Base-by-base conservation (phyloP, 1,140 invertebrate species). In the Uloborus diversus region DNA sequence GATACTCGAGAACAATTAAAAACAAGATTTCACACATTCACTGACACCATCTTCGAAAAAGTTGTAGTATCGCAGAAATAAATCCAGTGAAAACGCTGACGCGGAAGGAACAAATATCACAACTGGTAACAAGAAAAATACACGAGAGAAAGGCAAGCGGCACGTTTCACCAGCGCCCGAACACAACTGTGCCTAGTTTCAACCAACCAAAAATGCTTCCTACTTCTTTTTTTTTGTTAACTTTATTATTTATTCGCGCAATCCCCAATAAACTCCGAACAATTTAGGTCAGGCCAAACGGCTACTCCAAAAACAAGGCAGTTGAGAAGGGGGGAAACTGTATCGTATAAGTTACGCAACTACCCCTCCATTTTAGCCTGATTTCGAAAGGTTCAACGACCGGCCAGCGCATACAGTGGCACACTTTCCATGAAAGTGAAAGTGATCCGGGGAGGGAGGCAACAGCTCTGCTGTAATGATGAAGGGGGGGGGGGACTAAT, bases 381-480 rank as follows among this genome's bases (percentile, higher is more conserved):
- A 59, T 61, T 61, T 23, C 49, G 13, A 23, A 9, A 59, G 30
- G 68, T 66, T 76, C 69, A 49, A 25, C 42, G 79, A 80, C 70
- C 76, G 78, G 30, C 20, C 53, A 42, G 37, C 37, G 37, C 37
- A 42, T 13, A 49, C 49, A n/a, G 47, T 69, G 68, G 61, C 81
- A 81, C 79, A 81, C 64, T 75, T 81, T 70, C 65, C 57, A 49
- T 49, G 80, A 83, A 83, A 83, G 78, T 81, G 81, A 83, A 81
- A 81, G 75, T 82, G n/a, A 17, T 32, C 9, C 56, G 70, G 42
- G 42, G 56, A 32, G 56, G 14, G 7, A 64, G 11, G 33, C 61
- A 59, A 27, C n/a, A 64, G 61, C n/a, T 30, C 47, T 28, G 27
- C 20, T 17, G n/a, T 53, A n/a, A 32, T 32, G 51, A 70, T 27